Evolutionary conservation across 2,797 vertebrate genomes (phyloP).

Genomic region (Etheostoma perlongum): DNA sequence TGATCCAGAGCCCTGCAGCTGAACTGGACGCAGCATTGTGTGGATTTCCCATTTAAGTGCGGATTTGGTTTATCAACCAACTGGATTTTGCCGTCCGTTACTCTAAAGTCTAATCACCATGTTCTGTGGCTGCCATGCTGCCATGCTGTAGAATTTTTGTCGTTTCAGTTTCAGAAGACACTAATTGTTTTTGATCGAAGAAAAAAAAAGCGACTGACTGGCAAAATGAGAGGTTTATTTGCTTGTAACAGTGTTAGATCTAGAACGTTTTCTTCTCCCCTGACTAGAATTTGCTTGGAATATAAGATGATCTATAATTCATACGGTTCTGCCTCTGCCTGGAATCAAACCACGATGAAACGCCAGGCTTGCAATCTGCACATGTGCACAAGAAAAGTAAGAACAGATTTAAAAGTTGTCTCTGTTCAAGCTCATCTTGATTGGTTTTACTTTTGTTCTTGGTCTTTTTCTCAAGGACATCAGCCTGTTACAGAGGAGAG

Average conservation of each 20-base stretch:
- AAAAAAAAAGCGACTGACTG: conserved; percentile 36
- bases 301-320: conserved; percentile 72
- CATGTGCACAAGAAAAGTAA: conserved; percentile 12
- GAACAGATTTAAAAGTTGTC: conserved; percentile 43
- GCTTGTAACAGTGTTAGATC: conserved; percentile 38
- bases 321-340: conserved; percentile 52
- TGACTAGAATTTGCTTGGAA: conserved; percentile 40
- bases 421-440: conserved; percentile 31
- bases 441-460: conserved; percentile 7
- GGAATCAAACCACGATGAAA: conserved; percentile 55
- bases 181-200: conserved; percentile 54
- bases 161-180: conserved; percentile 37
- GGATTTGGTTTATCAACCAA: conserved; percentile 78
- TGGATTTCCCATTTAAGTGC: conserved; percentile 73
- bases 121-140: conserved; percentile 9
- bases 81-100: conserved; percentile 53
- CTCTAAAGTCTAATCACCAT: conserved; percentile 47
- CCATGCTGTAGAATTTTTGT: conserved; percentile 36
- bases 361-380: conserved; percentile 27
- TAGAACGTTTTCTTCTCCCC: conserved; percentile 11
- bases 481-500: conserved; percentile 37
- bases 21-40: conserved; percentile 63
- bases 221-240: conserved; percentile 42
- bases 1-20: conserved; percentile 74
- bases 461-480: conserved; percentile 47